phyloP scores from a whole-genome alignment of 2,797 vertebrate species.

The Enteromius viviparus region DNA sequence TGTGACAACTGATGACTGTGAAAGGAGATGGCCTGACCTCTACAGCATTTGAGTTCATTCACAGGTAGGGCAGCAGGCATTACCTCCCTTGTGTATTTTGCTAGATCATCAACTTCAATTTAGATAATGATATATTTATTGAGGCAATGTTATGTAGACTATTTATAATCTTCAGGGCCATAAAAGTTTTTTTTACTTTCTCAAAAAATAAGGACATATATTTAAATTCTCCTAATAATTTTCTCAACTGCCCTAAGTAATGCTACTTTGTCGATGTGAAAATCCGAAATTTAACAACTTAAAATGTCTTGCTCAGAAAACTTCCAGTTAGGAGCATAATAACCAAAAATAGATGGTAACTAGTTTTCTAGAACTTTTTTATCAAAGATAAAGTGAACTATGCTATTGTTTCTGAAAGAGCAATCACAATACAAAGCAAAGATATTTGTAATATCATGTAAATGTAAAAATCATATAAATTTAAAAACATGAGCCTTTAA shows the following conservation, averaged over 20 bases:
- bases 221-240: background rate
- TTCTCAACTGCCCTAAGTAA: background rate
- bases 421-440: background rate
- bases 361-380: background rate
- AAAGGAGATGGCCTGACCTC: slow-evolving; percentile 32
- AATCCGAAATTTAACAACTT: background rate
- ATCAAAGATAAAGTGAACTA: background rate
- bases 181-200: background rate
- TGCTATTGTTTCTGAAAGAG: background rate
- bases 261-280: background rate
- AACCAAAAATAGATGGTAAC: background rate
- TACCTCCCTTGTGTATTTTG: slow-evolving; percentile 13
- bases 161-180: slow-evolving; percentile 4
- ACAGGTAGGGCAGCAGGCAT: slow-evolving; percentile 35
- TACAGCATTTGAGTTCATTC: slow-evolving; percentile 48
- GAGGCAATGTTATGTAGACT: background rate
- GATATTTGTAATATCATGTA: background rate
- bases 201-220: background rate
- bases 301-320: background rate
- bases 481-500: background rate
- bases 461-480: no score
- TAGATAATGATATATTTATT: slow-evolving; percentile 19
- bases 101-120: background rate
- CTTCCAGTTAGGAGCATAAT: background rate
- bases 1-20: slow-evolving; percentile 44